Conservation (phyloP, 2,113 vertebrate species). For the Cottus gobio region DNA sequence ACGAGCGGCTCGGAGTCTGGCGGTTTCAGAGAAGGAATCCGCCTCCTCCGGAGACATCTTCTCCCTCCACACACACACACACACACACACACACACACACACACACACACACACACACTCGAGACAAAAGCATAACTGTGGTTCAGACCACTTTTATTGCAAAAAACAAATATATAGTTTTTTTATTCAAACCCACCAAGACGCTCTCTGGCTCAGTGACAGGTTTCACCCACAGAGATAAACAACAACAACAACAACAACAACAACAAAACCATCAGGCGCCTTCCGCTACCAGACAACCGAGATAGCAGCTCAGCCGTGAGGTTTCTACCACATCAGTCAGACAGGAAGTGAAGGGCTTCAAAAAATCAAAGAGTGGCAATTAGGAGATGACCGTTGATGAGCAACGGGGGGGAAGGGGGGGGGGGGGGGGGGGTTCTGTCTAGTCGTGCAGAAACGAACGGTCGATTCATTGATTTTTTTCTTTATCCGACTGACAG, state of each 20-base stretch:
- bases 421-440: too few relatives aligned
- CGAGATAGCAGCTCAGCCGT: too few relatives aligned
- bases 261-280: too few relatives aligned
- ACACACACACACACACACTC: too few relatives aligned
- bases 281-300: too few relatives aligned
- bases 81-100: too few relatives aligned
- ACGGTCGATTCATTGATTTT: background rate
- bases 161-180: constrained; percentile 29
- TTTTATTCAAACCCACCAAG: constrained; percentile 10
- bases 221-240: constrained; percentile 1
- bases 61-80: background rate
- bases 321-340: too few relatives aligned
- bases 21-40: constrained; percentile 68
- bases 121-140: constrained; percentile 55
- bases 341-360: constrained; percentile 41
- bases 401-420: background rate
- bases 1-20: constrained; percentile 71
- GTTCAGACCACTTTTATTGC: constrained; percentile 31
- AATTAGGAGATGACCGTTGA: constrained; percentile 17
- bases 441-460: background rate
- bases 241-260: too few relatives aligned
- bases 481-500: background rate
- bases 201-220: background rate
- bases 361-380: constrained; percentile 18
- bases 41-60: constrained; percentile 39